These are phyloP conservation scores for Achatina immaculata DNA, from an alignment of 1,140 invertebrate genomes.

Conservation along the genomic window DNA sequence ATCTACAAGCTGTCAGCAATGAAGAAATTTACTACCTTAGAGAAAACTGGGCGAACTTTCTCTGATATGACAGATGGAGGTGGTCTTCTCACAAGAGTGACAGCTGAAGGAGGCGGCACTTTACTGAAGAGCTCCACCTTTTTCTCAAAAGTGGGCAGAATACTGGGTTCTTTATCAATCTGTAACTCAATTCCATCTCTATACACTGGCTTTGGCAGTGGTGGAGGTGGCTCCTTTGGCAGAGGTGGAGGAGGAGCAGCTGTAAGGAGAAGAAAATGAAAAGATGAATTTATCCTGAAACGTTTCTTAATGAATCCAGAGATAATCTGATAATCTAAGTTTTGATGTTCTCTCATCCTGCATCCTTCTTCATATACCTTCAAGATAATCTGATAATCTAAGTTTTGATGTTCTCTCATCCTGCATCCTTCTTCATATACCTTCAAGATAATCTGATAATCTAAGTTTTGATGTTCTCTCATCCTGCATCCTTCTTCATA, in stretches of 20 bases:
- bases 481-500: too few relatives aligned
- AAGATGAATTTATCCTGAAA: too few relatives aligned
- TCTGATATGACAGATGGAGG: constrained; percentile 28
- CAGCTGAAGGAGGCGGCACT: constrained; percentile 18
- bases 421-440: too few relatives aligned
- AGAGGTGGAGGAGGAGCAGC: constrained; percentile 24
- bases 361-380: too few relatives aligned
- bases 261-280: neutral
- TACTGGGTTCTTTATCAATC: constrained; percentile 17
- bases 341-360: too few relatives aligned
- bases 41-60: neutral
- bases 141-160: constrained; percentile 28
- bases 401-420: too few relatives aligned
- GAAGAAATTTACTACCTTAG: constrained; percentile 25
- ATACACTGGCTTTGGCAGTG: neutral
- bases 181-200: constrained; percentile 32
- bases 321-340: too few relatives aligned
- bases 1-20: too few relatives aligned
- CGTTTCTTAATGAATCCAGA: too few relatives aligned
- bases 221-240: constrained; percentile 26
- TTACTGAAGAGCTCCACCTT: constrained; percentile 21
- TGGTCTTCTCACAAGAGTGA: constrained; percentile 23
- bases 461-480: too few relatives aligned
- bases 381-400: too few relatives aligned
- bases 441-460: too few relatives aligned